Percentiles rank a stretch among this genome's conserved stretches.
These are phyloP conservation scores for Penaeus monodon DNA, from an alignment of 2,888 invertebrate species.

Conservation along the genomic window DNA sequence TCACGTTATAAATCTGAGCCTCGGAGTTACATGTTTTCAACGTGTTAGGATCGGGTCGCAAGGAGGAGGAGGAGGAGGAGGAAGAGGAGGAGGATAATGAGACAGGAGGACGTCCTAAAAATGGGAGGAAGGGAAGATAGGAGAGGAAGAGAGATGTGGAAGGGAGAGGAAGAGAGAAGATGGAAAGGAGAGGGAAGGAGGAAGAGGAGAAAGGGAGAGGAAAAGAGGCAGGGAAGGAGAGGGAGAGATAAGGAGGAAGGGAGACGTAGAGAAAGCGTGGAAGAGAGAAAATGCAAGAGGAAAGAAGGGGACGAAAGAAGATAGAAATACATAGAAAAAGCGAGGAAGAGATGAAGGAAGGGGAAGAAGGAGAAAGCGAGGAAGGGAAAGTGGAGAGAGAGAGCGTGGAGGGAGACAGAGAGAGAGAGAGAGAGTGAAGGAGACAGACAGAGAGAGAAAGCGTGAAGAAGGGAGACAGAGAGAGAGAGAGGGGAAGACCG, in stretches of 20 bases:
- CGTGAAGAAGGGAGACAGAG: no score
- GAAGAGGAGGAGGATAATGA: neutral
- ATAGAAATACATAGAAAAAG: no score
- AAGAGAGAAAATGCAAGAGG: no score
- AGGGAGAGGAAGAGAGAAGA: neutral
- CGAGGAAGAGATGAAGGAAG: neutral
- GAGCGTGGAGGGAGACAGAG: no score
- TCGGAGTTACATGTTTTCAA: no score
- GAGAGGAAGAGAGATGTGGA: neutral
- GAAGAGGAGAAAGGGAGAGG: neutral
- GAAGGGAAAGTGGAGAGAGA: neutral
- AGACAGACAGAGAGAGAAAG: no score
- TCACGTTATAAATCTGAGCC: no score
- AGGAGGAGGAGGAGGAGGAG: neutral
- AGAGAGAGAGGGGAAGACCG: no score
- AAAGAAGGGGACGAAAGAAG: neutral
- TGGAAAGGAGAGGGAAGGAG: neutral
- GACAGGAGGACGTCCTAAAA: no score
- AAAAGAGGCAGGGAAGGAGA: neutral
- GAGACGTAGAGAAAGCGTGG: neutral
- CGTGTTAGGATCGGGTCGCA: neutral
- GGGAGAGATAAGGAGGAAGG: neutral
- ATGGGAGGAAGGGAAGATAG: neutral
- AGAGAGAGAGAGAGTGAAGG: no score
- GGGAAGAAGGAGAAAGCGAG: slow-evolving; percentile 1